A percentile compares a stretch with the other conserved stretches of the same genome.
Evolutionary conservation across 1,140 invertebrate species (phyloP).

Genomic region (Phortica variegata): DNA sequence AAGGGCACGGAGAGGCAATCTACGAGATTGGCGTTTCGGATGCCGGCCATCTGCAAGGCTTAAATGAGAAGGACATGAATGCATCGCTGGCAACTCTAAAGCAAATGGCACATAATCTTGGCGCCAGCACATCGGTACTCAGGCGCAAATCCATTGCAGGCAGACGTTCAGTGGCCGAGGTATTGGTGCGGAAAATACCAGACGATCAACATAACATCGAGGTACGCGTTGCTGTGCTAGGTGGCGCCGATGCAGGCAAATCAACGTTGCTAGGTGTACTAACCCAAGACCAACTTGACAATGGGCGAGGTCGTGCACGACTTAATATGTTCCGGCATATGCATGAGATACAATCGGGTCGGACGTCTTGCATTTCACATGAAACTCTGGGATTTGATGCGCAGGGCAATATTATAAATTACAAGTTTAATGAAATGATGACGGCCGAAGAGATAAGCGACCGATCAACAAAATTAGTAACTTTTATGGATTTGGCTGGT

Average conservation of each 20-base stretch:
- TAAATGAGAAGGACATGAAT: constrained; percentile 77
- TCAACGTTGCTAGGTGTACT: constrained; percentile 91
- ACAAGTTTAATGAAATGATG: constrained; percentile 87
- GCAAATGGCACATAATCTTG: constrained; percentile 81
- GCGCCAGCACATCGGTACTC: constrained; percentile 73
- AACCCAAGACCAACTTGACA: constrained; percentile 93
- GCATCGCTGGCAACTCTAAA: constrained; percentile 79
- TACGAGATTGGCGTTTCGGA: constrained; percentile 97
- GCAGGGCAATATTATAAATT: constrained; percentile 72
- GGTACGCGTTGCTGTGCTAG: constrained; percentile 87
- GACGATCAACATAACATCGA: constrained; percentile 91
- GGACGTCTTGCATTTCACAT: constrained; percentile 94
- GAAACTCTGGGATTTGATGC: constrained; percentile 94
- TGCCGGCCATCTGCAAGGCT: constrained; percentile 81
- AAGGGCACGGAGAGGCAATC: constrained; percentile 90
- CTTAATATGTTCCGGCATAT: constrained; percentile 95
- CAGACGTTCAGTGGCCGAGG: constrained; percentile 72
- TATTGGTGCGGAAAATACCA: constrained; percentile 87
- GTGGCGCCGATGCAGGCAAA: constrained; percentile 91
- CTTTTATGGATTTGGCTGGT: constrained; percentile 94
- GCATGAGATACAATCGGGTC: constrained; percentile 94
- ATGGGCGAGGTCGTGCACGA: constrained; percentile 89
- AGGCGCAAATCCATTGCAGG: constrained; percentile 58
- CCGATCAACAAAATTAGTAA: constrained; percentile 85
- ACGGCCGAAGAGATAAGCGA: constrained; percentile 95